Percentiles rank a stretch among this genome's conserved stretches.
Evolutionary conservation across 2,113 vertebrate genomes (phyloP).

Genomic region (Hyla sarda): DNA sequence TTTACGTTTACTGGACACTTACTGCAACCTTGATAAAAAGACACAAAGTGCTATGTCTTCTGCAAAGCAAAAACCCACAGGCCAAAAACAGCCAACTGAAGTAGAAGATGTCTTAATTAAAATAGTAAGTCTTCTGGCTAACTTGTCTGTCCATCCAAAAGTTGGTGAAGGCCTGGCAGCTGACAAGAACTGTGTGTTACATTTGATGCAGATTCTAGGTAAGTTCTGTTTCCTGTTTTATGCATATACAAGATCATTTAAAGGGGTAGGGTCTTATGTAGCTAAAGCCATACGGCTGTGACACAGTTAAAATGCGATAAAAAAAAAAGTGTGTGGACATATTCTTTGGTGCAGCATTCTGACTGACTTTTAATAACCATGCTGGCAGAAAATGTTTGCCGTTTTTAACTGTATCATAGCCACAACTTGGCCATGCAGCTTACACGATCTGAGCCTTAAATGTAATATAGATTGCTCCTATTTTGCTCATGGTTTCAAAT

Average conservation of each 20-base stretch:
- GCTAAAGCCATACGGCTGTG: no score
- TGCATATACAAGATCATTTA: background rate
- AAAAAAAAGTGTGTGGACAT: no score
- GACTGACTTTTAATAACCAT: no score
- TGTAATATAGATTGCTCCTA: background rate
- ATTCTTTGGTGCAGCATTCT: no score
- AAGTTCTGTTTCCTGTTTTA: slow-evolving; percentile 60
- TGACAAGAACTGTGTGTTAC: slow-evolving; percentile 70
- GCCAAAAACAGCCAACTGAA: slow-evolving; percentile 62
- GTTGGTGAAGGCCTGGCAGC: slow-evolving; percentile 78
- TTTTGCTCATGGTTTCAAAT: background rate
- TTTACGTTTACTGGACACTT: slow-evolving; percentile 77
- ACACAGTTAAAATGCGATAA: no score
- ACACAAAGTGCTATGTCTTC: background rate
- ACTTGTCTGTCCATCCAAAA: slow-evolving; percentile 82
- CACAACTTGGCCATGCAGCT: no score
- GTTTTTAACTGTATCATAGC: no score
- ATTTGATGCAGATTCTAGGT: slow-evolving; percentile 86
- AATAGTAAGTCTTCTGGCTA: slow-evolving; percentile 89
- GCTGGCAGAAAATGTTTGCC: no score
- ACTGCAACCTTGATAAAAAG: slow-evolving; percentile 70
- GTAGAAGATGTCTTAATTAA: slow-evolving; percentile 89
- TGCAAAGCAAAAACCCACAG: background rate
- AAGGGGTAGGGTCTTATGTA: no score
- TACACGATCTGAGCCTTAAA: background rate